These are phyloP conservation scores for Leguminivora glycinivorella DNA, from an alignment of 1,140 invertebrate genomes.

Conservation along the genomic window DNA sequence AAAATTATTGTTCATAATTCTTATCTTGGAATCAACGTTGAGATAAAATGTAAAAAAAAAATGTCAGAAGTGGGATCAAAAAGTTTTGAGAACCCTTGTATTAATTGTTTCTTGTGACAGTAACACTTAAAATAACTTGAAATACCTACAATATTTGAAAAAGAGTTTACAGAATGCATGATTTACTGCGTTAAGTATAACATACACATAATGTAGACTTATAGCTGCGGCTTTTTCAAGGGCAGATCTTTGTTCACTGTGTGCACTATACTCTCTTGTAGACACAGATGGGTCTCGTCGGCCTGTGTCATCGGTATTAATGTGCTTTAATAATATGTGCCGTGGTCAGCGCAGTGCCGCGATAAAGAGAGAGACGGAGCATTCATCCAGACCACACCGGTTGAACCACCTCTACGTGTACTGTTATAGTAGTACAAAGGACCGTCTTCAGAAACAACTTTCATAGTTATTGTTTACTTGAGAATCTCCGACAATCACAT, in stretches of 20 bases:
- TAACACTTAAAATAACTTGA: constrained; percentile 40
- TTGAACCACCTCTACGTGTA: constrained; percentile 42
- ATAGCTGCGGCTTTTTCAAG: constrained; percentile 53
- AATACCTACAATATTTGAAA: constrained; percentile 38
- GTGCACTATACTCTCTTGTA: constrained; percentile 62
- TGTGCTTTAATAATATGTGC: constrained; percentile 67
- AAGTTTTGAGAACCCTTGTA: background rate
- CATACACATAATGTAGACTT: constrained; percentile 37
- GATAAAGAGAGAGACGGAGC: constrained; percentile 62
- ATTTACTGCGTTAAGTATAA: constrained; percentile 45
- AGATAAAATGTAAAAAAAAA: background rate
- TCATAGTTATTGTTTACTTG: constrained; percentile 27
- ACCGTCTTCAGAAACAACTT: constrained; percentile 25
- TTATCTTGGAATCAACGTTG: background rate
- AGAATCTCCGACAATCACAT: constrained; percentile 23
- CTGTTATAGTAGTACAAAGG: constrained; percentile 1
- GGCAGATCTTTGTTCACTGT: constrained; percentile 65
- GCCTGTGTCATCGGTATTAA: constrained; percentile 75
- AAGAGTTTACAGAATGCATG: constrained; percentile 55
- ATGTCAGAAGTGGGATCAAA: background rate
- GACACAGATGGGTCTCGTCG: constrained; percentile 75
- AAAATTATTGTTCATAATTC: background rate
- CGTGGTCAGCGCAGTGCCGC: constrained; percentile 63
- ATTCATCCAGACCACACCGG: constrained; percentile 67
- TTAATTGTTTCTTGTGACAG: background rate